Evolutionary conservation across 2,888 invertebrate species (phyloP).

Genomic region (Tipula lateralis): DNA sequence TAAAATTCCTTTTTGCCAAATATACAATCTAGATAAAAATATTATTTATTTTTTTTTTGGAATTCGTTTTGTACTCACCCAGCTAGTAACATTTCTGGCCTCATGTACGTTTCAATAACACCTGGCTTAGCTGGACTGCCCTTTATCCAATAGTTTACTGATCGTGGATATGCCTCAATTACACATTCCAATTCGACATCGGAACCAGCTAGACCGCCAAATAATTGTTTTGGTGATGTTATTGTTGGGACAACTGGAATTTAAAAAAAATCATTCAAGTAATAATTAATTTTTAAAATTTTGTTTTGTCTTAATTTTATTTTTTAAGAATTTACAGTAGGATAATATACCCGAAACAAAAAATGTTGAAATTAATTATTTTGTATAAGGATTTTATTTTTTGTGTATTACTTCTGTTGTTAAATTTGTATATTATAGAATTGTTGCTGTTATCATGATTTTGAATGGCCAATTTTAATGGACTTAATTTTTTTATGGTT

Average conservation of each 20-base stretch:
- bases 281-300: too few relatives aligned
- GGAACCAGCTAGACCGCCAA: constrained; percentile 31
- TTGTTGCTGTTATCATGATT: neutral
- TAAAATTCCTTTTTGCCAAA: neutral
- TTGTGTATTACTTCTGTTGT: neutral
- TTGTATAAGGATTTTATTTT: neutral
- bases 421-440: neutral
- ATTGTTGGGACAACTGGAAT: constrained; percentile 32
- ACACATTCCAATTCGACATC: constrained; percentile 32
- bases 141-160: constrained; percentile 34
- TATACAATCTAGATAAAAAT: neutral
- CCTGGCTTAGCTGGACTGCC: constrained; percentile 28
- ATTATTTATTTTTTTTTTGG: neutral
- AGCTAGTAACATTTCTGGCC: constrained; percentile 30
- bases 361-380: constrained; percentile 11
- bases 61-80: constrained; percentile 31
- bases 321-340: too few relatives aligned
- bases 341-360: neutral
- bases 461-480: neutral
- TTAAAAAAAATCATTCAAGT: neutral
- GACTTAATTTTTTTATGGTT: neutral
- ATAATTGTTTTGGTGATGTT: constrained; percentile 32
- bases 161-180: constrained; percentile 32
- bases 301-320: neutral
- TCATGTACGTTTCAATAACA: neutral